Evolutionary conservation across 2,113 vertebrate species (phyloP).

Genomic region (Callospermophilus lateralis): DNA sequence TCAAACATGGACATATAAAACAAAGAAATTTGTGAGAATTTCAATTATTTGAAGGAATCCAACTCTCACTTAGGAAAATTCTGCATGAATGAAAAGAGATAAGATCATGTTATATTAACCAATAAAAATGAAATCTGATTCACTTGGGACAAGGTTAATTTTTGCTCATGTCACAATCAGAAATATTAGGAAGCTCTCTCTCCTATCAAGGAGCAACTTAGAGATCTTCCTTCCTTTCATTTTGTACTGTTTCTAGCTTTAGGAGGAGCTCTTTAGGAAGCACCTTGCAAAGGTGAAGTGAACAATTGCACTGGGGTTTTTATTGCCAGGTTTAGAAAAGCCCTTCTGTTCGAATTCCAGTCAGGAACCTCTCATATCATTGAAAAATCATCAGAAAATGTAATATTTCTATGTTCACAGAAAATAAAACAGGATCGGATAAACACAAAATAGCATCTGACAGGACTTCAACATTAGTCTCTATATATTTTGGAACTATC

Average conservation of each 20-base stretch:
- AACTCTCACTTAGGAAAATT: neutral
- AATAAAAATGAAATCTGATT: neutral
- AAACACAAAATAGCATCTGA: neutral
- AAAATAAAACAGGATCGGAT: neutral
- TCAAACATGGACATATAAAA: neutral
- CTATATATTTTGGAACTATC: neutral
- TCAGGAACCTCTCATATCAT: neutral
- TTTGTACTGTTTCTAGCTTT: neutral
- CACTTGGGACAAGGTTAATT: neutral
- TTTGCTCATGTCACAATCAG: neutral
- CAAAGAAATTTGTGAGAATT: conserved; percentile 26
- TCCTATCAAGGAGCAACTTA: neutral
- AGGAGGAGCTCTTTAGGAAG: neutral
- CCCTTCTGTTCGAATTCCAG: neutral
- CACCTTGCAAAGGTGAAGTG: neutral
- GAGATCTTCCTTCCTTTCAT: neutral
- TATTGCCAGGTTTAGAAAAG: neutral
- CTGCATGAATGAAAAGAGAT: neutral
- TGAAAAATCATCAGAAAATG: neutral
- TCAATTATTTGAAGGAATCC: neutral
- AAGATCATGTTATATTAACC: neutral
- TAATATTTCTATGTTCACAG: neutral
- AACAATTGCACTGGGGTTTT: neutral
- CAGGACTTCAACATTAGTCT: neutral
- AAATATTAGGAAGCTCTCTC: neutral